A percentile compares a stretch with the other conserved stretches of the same genome.
These are phyloP conservation scores for Chromoteleia sp. DNA, from an alignment of 2,888 invertebrate genomes.

Conservation along the genomic window DNA sequence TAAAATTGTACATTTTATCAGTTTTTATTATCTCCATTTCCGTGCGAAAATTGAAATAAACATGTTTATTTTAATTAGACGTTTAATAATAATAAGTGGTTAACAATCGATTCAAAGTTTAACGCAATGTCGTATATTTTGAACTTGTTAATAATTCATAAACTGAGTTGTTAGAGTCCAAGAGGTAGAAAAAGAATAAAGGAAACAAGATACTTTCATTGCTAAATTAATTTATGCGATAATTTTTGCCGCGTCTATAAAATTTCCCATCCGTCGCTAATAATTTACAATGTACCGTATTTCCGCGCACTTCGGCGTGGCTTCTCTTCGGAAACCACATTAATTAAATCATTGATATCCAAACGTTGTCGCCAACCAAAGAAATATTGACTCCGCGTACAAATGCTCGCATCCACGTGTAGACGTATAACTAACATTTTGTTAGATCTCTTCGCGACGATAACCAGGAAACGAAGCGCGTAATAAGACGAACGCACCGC, in stretches of 20 bases:
- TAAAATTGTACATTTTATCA: too few relatives aligned
- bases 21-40: background rate
- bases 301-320: slow-evolving; percentile 21
- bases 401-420: slow-evolving; percentile 65
- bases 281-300: slow-evolving; percentile 64
- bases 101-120: background rate
- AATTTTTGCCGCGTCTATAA: slow-evolving; percentile 33
- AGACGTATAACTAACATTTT: slow-evolving; percentile 61
- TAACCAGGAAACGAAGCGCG: slow-evolving; percentile 76
- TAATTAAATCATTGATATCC: slow-evolving; percentile 68
- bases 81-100: background rate
- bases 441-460: slow-evolving; percentile 78
- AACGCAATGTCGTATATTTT: background rate
- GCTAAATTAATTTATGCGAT: slow-evolving; percentile 53
- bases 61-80: too few relatives aligned
- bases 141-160: slow-evolving; percentile 41
- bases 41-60: background rate
- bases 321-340: slow-evolving; percentile 37
- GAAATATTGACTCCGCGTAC: slow-evolving; percentile 62
- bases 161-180: background rate
- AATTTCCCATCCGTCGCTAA: slow-evolving; percentile 33
- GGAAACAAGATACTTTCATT: background rate
- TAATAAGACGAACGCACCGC: slow-evolving; percentile 73
- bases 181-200: background rate
- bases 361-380: slow-evolving; percentile 43